These are phyloP conservation scores for Protomyctophum bolini DNA, from an alignment of 2,113 vertebrate genomes.

Conservation along the genomic window DNA sequence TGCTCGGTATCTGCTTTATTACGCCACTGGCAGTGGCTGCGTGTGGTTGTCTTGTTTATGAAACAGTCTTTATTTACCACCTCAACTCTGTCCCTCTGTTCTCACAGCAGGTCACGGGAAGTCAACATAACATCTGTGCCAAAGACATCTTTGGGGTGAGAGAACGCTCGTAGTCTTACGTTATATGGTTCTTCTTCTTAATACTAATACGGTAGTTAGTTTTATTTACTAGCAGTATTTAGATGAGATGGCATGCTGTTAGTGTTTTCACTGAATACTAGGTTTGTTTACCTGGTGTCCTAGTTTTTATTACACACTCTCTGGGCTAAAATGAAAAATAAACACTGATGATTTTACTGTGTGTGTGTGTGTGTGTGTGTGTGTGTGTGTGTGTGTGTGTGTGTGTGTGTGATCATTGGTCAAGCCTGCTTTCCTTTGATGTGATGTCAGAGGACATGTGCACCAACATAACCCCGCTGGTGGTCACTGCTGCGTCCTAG, in stretches of 20 bases:
- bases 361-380: neutral
- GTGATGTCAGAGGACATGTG: neutral
- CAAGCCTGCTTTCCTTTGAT: neutral
- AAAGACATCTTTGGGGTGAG: constrained; percentile 89
- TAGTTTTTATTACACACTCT: too few species aligned
- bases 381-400: too few species aligned
- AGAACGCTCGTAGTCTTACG: neutral
- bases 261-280: too few species aligned
- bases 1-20: constrained; percentile 5
- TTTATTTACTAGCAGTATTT: too few species aligned
- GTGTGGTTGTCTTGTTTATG: constrained; percentile 8
- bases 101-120: constrained; percentile 85
- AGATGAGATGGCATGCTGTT: too few species aligned
- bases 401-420: neutral
- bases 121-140: constrained; percentile 82
- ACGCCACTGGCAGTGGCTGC: neutral
- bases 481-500: neutral
- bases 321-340: too few species aligned
- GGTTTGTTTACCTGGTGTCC: too few species aligned
- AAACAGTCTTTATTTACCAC: neutral
- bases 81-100: constrained; percentile 47
- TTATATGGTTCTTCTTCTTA: neutral
- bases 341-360: too few species aligned
- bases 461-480: neutral
- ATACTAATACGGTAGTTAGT: neutral